phyloP scores from a whole-genome alignment of 1,140 invertebrate genomes.

The Lanistes nyassanus region DNA sequence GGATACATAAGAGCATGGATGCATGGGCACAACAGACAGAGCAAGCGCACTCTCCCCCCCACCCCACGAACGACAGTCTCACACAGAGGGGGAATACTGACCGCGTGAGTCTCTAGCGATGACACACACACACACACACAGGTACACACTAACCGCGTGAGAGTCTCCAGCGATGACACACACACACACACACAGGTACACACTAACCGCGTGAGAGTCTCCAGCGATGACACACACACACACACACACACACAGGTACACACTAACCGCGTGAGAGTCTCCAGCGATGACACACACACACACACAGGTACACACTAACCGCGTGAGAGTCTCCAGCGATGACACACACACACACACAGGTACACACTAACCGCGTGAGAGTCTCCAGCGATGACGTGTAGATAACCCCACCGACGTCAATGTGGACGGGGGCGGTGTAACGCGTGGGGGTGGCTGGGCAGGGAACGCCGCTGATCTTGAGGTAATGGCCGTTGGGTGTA shows the following conservation, averaged over 20 bases:
- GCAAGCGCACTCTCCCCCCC: too few species aligned
- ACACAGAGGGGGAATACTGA: background rate
- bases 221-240: background rate
- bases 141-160: constrained; percentile 95
- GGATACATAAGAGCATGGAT: too few species aligned
- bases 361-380: constrained; percentile 92
- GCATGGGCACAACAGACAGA: too few species aligned
- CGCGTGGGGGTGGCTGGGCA: constrained; percentile 90
- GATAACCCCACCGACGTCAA: constrained; percentile 95
- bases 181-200: constrained; percentile 10
- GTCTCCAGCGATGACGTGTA: constrained; percentile 96
- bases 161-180: constrained; percentile 91
- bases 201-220: too few species aligned
- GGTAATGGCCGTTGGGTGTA: constrained; percentile 51
- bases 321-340: constrained; percentile 23
- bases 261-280: background rate
- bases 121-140: constrained; percentile 24
- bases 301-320: background rate
- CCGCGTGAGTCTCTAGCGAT: constrained; percentile 22
- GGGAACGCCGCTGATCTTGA: constrained; percentile 79
- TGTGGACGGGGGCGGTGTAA: constrained; percentile 95
- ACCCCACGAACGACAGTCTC: background rate
- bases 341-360: constrained; percentile 24
- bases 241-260: background rate
- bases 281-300: background rate